These are phyloP conservation scores for Malacoraja senta DNA, from an alignment of 2,797 vertebrate genomes.

Conservation along the genomic window DNA sequence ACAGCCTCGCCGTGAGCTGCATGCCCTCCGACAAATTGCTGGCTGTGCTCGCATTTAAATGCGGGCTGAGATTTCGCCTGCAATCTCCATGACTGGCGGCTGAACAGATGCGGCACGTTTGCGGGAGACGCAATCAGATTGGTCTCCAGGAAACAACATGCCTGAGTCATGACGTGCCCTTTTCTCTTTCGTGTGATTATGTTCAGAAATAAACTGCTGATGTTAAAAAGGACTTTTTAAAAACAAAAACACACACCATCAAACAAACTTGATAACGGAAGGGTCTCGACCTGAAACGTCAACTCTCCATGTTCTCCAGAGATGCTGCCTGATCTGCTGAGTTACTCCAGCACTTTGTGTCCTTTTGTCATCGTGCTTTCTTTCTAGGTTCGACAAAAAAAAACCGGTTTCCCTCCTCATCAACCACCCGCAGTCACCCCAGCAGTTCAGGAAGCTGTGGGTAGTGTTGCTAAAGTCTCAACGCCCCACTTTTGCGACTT, in stretches of 20 bases:
- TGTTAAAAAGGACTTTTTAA: not conserved
- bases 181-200: not conserved
- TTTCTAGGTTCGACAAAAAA: not conserved
- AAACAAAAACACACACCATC: not conserved
- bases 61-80: not conserved
- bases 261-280: too few species aligned
- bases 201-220: not conserved
- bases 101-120: not conserved
- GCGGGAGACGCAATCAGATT: not conserved
- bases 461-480: not conserved
- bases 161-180: slow-evolving; percentile 21
- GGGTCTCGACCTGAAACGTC: too few species aligned
- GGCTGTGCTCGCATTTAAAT: not conserved
- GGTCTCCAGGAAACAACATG: slow-evolving; percentile 16
- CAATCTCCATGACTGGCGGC: not conserved
- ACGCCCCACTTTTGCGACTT: not conserved
- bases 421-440: too few species aligned
- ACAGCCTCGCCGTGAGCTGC: not conserved
- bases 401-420: not conserved
- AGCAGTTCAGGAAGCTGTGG: not conserved
- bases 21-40: not conserved
- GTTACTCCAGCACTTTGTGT: too few species aligned
- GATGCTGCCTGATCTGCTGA: too few species aligned
- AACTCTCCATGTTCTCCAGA: too few species aligned
- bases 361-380: not conserved